These are phyloP conservation scores for Dendrolimus punctatus DNA, from an alignment of 1,140 invertebrate genomes.

Conservation along the genomic window DNA sequence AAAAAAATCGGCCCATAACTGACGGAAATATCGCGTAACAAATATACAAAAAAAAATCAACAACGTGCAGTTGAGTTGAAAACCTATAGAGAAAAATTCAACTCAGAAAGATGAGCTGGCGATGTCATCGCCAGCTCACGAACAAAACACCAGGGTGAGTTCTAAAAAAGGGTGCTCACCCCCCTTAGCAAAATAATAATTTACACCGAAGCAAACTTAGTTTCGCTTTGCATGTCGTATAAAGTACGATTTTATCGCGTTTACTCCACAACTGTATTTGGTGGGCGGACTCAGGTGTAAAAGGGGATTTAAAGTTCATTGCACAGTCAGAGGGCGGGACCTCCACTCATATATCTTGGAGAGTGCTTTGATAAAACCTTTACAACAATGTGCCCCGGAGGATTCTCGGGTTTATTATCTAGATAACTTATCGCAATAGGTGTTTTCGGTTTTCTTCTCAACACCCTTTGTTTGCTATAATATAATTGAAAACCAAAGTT, in stretches of 20 bases:
- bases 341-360: slow-evolving; percentile 44
- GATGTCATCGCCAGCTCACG: no score
- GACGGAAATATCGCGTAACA: no score
- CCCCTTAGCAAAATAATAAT: slow-evolving; percentile 18
- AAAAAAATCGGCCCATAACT: no score
- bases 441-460: slow-evolving; percentile 1
- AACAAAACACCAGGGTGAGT: no score
- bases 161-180: slow-evolving; percentile 6
- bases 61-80: no score
- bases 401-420: slow-evolving; percentile 20
- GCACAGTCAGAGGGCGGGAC: slow-evolving; percentile 50
- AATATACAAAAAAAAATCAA: no score
- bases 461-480: background rate
- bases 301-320: slow-evolving; percentile 61
- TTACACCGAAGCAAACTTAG: slow-evolving; percentile 23
- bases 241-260: slow-evolving; percentile 49
- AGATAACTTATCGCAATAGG: slow-evolving; percentile 20
- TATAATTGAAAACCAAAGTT: background rate
- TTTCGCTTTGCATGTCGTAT: slow-evolving; percentile 37
- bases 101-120: no score
- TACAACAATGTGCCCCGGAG: slow-evolving; percentile 27
- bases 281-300: slow-evolving; percentile 54
- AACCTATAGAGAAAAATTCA: no score
- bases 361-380: slow-evolving; percentile 38
- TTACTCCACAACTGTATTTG: slow-evolving; percentile 52